These are phyloP conservation scores for Cichladusa arquata DNA, from an alignment of 2,113 vertebrate species.

Conservation along the genomic window DNA sequence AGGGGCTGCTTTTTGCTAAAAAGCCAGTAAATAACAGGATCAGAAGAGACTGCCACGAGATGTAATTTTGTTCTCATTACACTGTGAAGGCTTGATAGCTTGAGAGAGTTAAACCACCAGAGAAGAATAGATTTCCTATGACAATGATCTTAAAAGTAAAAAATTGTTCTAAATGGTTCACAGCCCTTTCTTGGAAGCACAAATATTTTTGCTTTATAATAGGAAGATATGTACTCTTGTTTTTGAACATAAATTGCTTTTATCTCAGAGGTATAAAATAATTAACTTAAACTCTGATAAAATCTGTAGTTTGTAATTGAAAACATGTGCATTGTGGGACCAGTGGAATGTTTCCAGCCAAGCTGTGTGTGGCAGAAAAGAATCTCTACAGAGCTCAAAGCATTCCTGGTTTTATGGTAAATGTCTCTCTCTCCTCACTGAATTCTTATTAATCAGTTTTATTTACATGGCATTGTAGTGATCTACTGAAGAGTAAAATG, in stretches of 20 bases:
- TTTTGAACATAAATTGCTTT: constrained; percentile 58
- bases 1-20: background rate
- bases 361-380: constrained; percentile 73
- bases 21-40: constrained; percentile 39
- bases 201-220: constrained; percentile 33
- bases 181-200: constrained; percentile 1
- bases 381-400: constrained; percentile 70
- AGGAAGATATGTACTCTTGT: constrained; percentile 30
- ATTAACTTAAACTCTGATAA: constrained; percentile 65
- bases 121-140: constrained; percentile 11
- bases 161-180: background rate
- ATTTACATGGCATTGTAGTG: constrained; percentile 67
- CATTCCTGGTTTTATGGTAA: constrained; percentile 70
- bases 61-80: constrained; percentile 50
- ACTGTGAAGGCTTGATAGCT: constrained; percentile 31
- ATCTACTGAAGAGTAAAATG: constrained; percentile 54
- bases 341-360: constrained; percentile 48
- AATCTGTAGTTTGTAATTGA: constrained; percentile 68
- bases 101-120: constrained; percentile 15
- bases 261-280: constrained; percentile 61
- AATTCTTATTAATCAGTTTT: constrained; percentile 75
- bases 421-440: constrained; percentile 65
- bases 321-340: constrained; percentile 65
- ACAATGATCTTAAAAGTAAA: constrained; percentile 17
- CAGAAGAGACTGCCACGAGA: background rate